Conservation (phyloP, 2,888 invertebrate genomes). For the Leptopilina myrica region DNA sequence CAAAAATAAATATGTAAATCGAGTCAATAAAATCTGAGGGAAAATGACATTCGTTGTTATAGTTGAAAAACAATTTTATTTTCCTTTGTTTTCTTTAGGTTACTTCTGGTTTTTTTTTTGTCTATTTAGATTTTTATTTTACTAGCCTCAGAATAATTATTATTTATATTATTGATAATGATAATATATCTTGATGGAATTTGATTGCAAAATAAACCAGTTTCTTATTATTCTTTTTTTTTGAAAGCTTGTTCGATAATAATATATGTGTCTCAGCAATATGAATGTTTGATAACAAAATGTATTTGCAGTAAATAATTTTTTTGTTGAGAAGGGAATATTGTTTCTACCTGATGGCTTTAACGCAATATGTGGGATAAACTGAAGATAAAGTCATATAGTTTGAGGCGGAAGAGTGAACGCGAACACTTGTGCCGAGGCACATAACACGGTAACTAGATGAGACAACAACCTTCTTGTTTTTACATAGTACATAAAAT, state of each 20-base stretch:
- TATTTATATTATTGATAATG: too few relatives aligned
- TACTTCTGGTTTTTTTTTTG: too few relatives aligned
- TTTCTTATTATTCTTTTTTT: background rate
- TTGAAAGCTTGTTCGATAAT: background rate
- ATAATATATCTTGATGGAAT: too few relatives aligned
- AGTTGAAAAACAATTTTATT: background rate
- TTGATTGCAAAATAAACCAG: background rate
- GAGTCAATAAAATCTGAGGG: background rate
- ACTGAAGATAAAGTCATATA: background rate
- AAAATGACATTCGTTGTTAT: background rate
- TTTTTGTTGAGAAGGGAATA: background rate
- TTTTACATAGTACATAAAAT: constrained; percentile 1
- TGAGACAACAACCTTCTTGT: constrained; percentile 11
- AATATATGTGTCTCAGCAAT: background rate
- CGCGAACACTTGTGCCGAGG: background rate
- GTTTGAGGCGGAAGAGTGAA: constrained; percentile 9
- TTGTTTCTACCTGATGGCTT: background rate
- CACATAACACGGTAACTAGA: background rate
- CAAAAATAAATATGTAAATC: background rate
- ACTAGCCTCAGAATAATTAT: too few relatives aligned
- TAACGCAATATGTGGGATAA: background rate
- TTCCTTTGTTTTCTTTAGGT: too few relatives aligned
- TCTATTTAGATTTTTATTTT: too few relatives aligned
- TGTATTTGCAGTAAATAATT: background rate
- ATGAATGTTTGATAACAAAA: background rate